Evolutionary conservation across 2,113 vertebrate species (phyloP).

Genomic region (Anhinga rufa): DNA sequence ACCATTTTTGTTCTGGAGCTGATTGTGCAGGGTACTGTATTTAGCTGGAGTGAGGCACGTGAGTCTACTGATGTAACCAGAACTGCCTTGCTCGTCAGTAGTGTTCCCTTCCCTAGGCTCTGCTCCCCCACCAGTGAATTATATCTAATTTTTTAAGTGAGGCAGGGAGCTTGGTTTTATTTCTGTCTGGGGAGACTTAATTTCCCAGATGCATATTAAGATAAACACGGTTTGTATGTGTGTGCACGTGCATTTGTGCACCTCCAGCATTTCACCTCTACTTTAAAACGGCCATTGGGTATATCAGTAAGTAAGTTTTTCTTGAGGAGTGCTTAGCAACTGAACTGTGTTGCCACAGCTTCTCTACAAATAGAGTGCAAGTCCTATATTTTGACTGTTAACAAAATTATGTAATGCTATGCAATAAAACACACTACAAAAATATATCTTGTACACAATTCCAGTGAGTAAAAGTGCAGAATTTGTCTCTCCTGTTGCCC

Average conservation of each 20-base stretch:
- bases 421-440: background rate
- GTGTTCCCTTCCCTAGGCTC: background rate
- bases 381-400: background rate
- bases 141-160: background rate
- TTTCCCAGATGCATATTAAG: background rate
- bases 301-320: background rate
- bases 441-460: background rate
- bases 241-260: background rate
- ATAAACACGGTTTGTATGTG: background rate
- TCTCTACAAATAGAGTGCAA: background rate
- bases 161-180: background rate
- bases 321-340: background rate
- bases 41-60: background rate
- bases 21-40: background rate
- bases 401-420: background rate
- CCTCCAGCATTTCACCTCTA: background rate
- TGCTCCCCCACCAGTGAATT: background rate
- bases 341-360: background rate
- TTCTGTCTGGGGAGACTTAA: background rate
- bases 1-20: background rate
- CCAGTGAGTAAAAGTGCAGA: background rate
- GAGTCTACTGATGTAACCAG: background rate
- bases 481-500: background rate
- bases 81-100: background rate
- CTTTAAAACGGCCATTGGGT: background rate